Evolutionary conservation across 2,888 invertebrate species (phyloP).

Genomic region (Julus scanicus): DNA sequence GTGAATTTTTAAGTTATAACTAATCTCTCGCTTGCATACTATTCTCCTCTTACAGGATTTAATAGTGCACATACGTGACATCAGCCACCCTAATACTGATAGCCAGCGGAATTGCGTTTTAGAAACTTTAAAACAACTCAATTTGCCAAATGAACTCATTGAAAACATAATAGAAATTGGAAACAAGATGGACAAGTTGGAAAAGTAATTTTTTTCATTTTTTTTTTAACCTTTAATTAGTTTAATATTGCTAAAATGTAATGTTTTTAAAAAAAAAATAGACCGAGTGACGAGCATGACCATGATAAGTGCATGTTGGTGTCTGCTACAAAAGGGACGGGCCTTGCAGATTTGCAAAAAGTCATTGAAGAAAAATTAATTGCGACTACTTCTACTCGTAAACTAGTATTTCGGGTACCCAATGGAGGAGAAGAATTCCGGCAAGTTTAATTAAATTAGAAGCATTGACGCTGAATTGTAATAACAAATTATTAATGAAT

Average conservation of each 20-base stretch:
- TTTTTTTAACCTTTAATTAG: neutral
- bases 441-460: neutral
- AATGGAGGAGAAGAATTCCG: slow-evolving; percentile 69
- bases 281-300: slow-evolving; percentile 54
- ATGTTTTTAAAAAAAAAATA: neutral
- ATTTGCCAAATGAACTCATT: slow-evolving; percentile 67
- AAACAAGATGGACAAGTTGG: slow-evolving; percentile 77
- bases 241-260: neutral
- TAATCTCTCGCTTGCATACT: neutral
- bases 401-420: slow-evolving; percentile 71
- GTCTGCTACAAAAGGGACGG: slow-evolving; percentile 69
- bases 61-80: slow-evolving; percentile 81
- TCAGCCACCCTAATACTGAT: slow-evolving; percentile 77
- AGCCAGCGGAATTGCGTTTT: slow-evolving; percentile 78
- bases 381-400: slow-evolving; percentile 69
- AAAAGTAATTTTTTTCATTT: slow-evolving; percentile 56
- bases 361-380: slow-evolving; percentile 70
- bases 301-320: slow-evolving; percentile 63
- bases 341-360: slow-evolving; percentile 68
- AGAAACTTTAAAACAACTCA: slow-evolving; percentile 73
- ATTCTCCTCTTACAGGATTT: slow-evolving; percentile 72
- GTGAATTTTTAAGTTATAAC: neutral
- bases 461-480: neutral
- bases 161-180: slow-evolving; percentile 75
- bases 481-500: neutral